These are phyloP conservation scores for Anser cygnoides DNA, from an alignment of 2,113 vertebrate species.

Conservation along the genomic window DNA sequence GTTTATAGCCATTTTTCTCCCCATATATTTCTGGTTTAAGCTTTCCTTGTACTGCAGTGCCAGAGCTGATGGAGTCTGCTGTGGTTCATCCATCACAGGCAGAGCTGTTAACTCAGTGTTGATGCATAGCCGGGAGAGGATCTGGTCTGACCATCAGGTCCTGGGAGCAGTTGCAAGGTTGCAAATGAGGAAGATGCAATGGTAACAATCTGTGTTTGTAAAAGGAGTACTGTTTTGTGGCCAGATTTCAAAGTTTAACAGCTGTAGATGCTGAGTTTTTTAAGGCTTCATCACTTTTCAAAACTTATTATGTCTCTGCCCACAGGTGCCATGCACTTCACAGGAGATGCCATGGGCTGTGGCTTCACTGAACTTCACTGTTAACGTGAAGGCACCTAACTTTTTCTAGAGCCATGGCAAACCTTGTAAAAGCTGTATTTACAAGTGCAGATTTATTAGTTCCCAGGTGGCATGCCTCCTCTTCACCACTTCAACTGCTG, in stretches of 20 bases:
- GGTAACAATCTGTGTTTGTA: background rate
- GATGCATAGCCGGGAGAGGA: background rate
- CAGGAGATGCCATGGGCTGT: background rate
- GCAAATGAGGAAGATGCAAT: background rate
- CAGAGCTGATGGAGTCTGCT: background rate
- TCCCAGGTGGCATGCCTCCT: background rate
- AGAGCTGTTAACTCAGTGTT: background rate
- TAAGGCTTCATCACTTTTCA: background rate
- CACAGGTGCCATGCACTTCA: background rate
- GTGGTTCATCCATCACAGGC: background rate
- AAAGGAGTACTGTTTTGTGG: background rate
- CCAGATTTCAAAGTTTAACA: background rate
- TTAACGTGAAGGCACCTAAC: background rate
- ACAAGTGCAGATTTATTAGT: background rate
- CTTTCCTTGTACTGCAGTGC: background rate
- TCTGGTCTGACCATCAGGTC: background rate
- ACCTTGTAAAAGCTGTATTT: background rate
- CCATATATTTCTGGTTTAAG: background rate
- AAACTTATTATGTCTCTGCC: background rate
- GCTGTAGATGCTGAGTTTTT: background rate
- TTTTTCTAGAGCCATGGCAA: background rate
- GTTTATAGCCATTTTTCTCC: background rate
- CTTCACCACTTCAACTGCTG: background rate
- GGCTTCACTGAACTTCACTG: background rate
- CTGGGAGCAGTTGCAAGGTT: background rate